Base-by-base conservation (phyloP, 2,113 vertebrate species). In the Eclectus roratus region DNA sequence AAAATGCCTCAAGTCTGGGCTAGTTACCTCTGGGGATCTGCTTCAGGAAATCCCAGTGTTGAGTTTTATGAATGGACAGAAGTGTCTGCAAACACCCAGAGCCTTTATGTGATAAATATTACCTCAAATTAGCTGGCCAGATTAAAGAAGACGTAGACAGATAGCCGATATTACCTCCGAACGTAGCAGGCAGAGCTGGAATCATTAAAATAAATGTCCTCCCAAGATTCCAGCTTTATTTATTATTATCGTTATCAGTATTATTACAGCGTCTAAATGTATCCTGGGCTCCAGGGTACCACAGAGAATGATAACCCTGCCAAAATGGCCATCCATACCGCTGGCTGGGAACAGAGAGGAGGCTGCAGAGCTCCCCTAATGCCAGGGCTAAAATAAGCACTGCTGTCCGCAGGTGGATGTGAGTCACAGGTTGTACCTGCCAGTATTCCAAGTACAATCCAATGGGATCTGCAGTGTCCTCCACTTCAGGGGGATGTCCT, bases 201-300 rank as follows among this genome's bases (percentile, higher is more conserved):
- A 91, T 96, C 90, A 96, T 97, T 96, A 95, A 96, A 97, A 96
- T 85, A 88, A 97, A 97, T 89, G 94, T 91, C 93, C 70, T 96
- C 91, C 70, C 70, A 96, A 95, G 94, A 92, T 93, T 92, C 66
- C 35, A 91, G 60, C 70, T 95, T 96, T 96, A 97, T 96, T 96
- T 97, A 97, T 96, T 95, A 94, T 96, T 93, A 95, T 95, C 49
- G 4, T 96, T 91, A 92, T 91, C 83, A 71, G 85, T 81, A 93
- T 93, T 96, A 96, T 93, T 94, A 92, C 29, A 64, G 80, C 60
- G 73, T 86, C 83, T 89, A 93, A 95, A 96, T 70, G 93, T 76
- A 87, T 94, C 80, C 70, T 76, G 91, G 86, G 85, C 93, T 96
- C 66, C 83, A 87, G 93, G 93, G 91, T 84, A 96, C 80, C 83